phyloP scores from a whole-genome alignment of 2,797 vertebrate species.

The Sebastes baramenuke region DNA sequence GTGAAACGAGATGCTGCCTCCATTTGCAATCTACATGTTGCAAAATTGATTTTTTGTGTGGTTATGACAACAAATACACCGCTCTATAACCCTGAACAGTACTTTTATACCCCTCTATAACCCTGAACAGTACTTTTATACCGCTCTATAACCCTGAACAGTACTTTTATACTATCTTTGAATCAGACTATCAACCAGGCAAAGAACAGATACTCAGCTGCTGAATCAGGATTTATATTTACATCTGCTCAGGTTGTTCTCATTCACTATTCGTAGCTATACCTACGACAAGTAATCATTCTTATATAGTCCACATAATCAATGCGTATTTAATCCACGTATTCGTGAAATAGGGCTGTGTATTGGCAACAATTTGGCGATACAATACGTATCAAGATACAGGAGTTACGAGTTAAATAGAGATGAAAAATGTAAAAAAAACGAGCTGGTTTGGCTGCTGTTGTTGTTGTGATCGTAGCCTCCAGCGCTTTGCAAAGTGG shows the following conservation, averaged over 20 bases:
- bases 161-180: neutral
- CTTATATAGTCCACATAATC: neutral
- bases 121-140: neutral
- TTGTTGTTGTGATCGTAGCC: no score
- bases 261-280: neutral
- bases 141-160: no score
- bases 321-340: neutral
- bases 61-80: no score
- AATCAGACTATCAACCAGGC: neutral
- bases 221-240: neutral
- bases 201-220: neutral
- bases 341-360: no score
- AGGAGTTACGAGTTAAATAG: no score
- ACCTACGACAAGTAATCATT: neutral
- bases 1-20: neutral
- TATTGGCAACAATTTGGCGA: no score
- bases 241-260: neutral
- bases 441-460: no score
- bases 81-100: neutral
- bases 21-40: neutral
- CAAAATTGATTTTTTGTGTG: neutral
- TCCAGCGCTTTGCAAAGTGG: no score
- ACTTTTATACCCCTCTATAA: neutral
- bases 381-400: no score
- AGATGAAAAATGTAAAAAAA: no score